Conservation (phyloP, 1,140 invertebrate genomes). For the Drosophila ogumai region DNA sequence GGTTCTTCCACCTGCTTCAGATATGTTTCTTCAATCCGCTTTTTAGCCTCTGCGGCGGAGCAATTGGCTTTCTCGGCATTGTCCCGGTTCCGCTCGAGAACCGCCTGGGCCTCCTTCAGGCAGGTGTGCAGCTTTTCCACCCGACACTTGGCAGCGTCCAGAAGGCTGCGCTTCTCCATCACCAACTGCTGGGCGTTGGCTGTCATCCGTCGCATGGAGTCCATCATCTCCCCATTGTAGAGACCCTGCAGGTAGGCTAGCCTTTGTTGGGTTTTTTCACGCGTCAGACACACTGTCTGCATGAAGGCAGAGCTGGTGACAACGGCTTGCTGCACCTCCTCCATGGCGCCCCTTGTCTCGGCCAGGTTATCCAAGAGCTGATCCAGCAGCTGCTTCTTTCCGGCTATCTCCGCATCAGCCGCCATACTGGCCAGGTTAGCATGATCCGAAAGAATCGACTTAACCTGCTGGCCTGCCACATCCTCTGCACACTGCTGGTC, state of each 20-base stretch:
- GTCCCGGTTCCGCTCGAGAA: constrained; percentile 20
- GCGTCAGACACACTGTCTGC: not conserved
- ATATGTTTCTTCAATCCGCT: constrained; percentile 11
- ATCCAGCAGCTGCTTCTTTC: constrained; percentile 39
- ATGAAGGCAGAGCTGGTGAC: not conserved
- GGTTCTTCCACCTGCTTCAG: constrained; percentile 18
- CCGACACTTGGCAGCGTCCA: not conserved
- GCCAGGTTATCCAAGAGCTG: constrained; percentile 11
- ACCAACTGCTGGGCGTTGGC: not conserved
- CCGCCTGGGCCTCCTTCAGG: constrained; percentile 4
- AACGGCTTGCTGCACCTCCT: constrained; percentile 23
- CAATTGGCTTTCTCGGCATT: constrained; percentile 29
- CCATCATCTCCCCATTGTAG: not conserved
- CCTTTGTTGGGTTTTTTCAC: not conserved
- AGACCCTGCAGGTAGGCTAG: constrained; percentile 5
- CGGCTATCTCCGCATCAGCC: constrained; percentile 24
- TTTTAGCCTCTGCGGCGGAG: constrained; percentile 41
- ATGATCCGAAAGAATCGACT: constrained; percentile 28
- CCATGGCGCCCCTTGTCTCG: constrained; percentile 13
- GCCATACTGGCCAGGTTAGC: constrained; percentile 33
- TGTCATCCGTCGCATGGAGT: not conserved
- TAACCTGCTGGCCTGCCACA: constrained; percentile 7
- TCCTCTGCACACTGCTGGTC: constrained; percentile 15
- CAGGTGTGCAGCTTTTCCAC: constrained; percentile 10
- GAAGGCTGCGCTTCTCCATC: constrained; percentile 11